A percentile compares a stretch with the other conserved stretches of the same genome.
Conservation (phyloP, 2,113 vertebrate species). For the Cercocebus atys region DNA sequence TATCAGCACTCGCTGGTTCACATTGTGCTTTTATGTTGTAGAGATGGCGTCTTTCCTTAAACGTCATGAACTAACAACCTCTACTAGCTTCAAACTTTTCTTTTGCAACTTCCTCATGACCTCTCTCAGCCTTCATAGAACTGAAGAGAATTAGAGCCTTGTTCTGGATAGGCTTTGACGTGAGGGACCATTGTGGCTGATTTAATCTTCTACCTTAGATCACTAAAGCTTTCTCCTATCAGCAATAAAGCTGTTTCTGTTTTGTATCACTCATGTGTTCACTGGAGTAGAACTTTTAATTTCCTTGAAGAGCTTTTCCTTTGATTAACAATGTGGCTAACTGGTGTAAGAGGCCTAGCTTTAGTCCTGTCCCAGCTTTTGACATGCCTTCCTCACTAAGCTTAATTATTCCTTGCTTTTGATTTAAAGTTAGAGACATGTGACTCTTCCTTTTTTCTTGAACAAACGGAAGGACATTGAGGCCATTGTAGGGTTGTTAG, state of each 20-base stretch:
- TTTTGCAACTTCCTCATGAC: neutral
- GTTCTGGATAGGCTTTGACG: neutral
- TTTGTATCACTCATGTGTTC: neutral
- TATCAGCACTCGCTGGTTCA: neutral
- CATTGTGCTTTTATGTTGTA: neutral
- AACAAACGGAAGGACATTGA: neutral
- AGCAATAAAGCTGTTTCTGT: neutral
- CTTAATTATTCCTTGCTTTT: neutral
- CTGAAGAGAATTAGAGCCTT: neutral
- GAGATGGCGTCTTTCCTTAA: neutral
- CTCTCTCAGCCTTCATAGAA: neutral
- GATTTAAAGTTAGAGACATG: neutral
- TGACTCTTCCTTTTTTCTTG: neutral
- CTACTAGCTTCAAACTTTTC: neutral
- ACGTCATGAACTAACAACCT: neutral
- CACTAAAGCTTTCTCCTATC: neutral
- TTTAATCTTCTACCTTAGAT: neutral
- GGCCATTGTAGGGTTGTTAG: neutral
- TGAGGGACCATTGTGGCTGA: neutral
- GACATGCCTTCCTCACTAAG: neutral
- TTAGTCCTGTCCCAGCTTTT: neutral
- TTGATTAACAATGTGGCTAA: neutral
- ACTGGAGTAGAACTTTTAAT: neutral
- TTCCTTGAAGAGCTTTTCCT: neutral
- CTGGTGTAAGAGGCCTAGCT: neutral